Conservation (phyloP, 2,797 vertebrate species). For the Anolis apletophallus region DNA sequence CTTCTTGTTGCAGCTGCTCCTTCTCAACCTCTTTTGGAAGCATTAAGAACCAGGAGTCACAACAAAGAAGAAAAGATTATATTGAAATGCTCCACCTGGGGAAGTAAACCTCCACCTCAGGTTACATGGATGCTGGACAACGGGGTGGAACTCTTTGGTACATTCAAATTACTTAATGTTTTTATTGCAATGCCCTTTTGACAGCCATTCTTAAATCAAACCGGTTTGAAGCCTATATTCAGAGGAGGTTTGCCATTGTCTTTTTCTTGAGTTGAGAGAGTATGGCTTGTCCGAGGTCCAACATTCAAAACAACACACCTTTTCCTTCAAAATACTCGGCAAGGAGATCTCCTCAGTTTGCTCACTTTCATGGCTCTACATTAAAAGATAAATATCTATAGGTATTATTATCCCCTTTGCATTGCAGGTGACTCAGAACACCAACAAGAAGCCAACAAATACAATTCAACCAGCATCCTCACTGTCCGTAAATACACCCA, state of each 20-base stretch:
- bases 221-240: too few species aligned
- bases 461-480: slow-evolving; percentile 68
- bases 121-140: slow-evolving; percentile 76
- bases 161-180: not conserved
- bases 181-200: not conserved
- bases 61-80: slow-evolving; percentile 13
- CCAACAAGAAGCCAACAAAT: slow-evolving; percentile 65
- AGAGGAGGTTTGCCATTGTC: too few species aligned
- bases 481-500: slow-evolving; percentile 6
- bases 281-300: too few species aligned
- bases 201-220: not conserved
- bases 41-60: slow-evolving; percentile 12
- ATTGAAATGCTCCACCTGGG: slow-evolving; percentile 66
- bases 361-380: not conserved
- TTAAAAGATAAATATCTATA: not conserved
- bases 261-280: too few species aligned
- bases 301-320: too few species aligned
- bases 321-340: not conserved
- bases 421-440: slow-evolving; percentile 69
- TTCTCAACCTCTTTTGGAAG: slow-evolving; percentile 64
- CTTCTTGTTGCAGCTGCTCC: slow-evolving; percentile 71
- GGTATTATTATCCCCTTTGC: not conserved
- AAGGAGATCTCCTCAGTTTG: not conserved
- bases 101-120: slow-evolving; percentile 71
- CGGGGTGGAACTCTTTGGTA: slow-evolving; percentile 70